Evolutionary conservation across 2,113 vertebrate genomes (phyloP).

Genomic region (Gnathonemus echidnorhynchus): DNA sequence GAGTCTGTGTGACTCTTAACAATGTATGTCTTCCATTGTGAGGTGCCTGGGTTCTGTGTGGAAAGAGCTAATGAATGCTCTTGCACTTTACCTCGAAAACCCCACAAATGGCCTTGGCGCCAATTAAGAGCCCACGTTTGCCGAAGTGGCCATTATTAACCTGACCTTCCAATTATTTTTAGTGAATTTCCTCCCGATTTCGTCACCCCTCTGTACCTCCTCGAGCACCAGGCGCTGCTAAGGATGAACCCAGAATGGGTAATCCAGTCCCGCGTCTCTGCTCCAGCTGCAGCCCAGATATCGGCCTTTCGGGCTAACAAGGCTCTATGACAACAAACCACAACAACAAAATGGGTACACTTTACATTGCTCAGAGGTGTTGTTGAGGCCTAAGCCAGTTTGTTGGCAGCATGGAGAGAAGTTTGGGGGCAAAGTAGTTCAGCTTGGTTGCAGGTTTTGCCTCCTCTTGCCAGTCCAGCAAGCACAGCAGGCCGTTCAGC

Average conservation of each 20-base stretch:
- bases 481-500: not conserved
- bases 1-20: slow-evolving; percentile 15
- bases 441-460: not conserved
- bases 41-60: slow-evolving; percentile 31
- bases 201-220: slow-evolving; percentile 46
- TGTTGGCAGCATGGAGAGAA: not conserved
- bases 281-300: not conserved
- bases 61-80: slow-evolving; percentile 66
- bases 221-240: slow-evolving; percentile 34
- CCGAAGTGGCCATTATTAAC: slow-evolving; percentile 62
- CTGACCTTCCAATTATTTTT: slow-evolving; percentile 69
- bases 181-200: slow-evolving; percentile 52
- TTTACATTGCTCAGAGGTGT: not conserved
- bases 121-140: slow-evolving; percentile 63
- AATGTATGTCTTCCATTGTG: slow-evolving; percentile 29
- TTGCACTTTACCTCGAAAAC: slow-evolving; percentile 66
- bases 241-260: slow-evolving; percentile 46
- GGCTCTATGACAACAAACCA: not conserved
- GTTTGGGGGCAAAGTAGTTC: not conserved
- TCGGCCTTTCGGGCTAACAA: not conserved
- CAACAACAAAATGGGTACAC: slow-evolving; percentile 10
- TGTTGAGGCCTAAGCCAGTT: not conserved
- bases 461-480: not conserved
- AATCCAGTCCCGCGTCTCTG: slow-evolving; percentile 30
- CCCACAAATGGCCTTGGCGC: slow-evolving; percentile 50